Base-by-base conservation (phyloP, 2,797 vertebrate genomes). In the Alosa sapidissima region DNA sequence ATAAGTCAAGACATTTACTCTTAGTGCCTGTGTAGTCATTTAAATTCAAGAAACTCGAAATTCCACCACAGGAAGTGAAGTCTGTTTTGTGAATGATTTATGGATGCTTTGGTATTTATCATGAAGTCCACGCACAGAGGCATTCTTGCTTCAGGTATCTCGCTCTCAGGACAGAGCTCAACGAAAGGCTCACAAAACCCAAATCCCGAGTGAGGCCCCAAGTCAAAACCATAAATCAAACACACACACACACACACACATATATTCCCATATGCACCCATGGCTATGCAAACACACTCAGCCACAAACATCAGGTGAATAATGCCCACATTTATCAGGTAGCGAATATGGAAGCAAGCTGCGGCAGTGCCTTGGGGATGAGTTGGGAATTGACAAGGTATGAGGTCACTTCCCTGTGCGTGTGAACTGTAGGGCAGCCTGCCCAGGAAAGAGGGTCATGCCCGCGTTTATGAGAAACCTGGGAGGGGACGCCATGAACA, bases 391-490 rank as follows among this genome's bases (percentile, higher is more conserved):
- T 86, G 87, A 90, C 83, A 86, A 82, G 88, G 88, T 83, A 88
- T 90, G 81, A 85, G 90, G 88, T 91, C 5, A 91, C 90, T 90
- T 89, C 87, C 87, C 84, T 83, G 78, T 78, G 75, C 36, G 72
- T 72, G 62, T 87, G 60, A 86, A 85, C 89, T 90, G 87, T 86
- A 87, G 65, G 88, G 82, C 84, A 88, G 87, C 85, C 89, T 90
- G 92, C 81, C 87, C 24, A 82, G 85, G 85, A 89, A 84, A 88
- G 89, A 88, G 89, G 88, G 89, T 92, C 88, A 89, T 28, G 86
- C 82, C 85, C 47, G 86, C 83, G 89, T 91, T 89, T 87, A 89
- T 89, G 85, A 88, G 88, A 87, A 85, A 75, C 85, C 86, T 82
- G 83, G 85, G 85, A 91, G 88, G 88, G 86, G 87, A 85, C 84